Percentiles rank a stretch among this genome's conserved stretches.
Conservation (phyloP, 1,140 invertebrate genomes). For the Drosophila repletoides region DNA sequence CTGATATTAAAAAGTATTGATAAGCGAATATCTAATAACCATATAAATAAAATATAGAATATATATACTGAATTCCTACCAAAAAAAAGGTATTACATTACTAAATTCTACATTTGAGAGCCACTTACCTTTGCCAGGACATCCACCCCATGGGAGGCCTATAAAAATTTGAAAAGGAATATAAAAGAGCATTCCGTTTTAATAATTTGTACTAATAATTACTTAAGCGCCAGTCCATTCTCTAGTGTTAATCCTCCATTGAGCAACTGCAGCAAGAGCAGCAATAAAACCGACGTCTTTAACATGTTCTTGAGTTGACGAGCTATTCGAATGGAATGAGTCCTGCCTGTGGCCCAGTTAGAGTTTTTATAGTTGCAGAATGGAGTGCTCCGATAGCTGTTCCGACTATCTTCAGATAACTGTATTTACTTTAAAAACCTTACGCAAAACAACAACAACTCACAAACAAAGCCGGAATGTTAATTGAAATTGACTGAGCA, state of each 20-base stretch:
- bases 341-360: conserved; percentile 24
- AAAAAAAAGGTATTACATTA: too few relatives aligned
- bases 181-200: too few relatives aligned
- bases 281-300: conserved; percentile 3
- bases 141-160: conserved; percentile 96
- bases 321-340: conserved; percentile 30
- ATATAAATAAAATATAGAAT: too few relatives aligned
- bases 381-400: conserved; percentile 4
- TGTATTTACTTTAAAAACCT: conserved; percentile 40
- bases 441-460: conserved; percentile 18
- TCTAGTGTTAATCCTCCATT: conserved; percentile 84
- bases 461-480: conserved; percentile 33
- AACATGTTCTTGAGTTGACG: conserved; percentile 32
- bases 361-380: conserved; percentile 36
- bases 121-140: conserved; percentile 91
- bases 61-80: too few relatives aligned
- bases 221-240: conserved; percentile 88
- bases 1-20: too few relatives aligned
- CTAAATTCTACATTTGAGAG: too few relatives aligned
- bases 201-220: not conserved
- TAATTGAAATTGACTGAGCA: conserved; percentile 64
- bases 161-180: not conserved
- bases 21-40: too few relatives aligned
- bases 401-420: conserved; percentile 46
- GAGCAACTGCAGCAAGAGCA: conserved; percentile 46